Evolutionary conservation across 2,113 vertebrate genomes (phyloP), one percentile per base, ranked within the genome.

Genomic region (Lophochroa leadbeateri): DNA sequence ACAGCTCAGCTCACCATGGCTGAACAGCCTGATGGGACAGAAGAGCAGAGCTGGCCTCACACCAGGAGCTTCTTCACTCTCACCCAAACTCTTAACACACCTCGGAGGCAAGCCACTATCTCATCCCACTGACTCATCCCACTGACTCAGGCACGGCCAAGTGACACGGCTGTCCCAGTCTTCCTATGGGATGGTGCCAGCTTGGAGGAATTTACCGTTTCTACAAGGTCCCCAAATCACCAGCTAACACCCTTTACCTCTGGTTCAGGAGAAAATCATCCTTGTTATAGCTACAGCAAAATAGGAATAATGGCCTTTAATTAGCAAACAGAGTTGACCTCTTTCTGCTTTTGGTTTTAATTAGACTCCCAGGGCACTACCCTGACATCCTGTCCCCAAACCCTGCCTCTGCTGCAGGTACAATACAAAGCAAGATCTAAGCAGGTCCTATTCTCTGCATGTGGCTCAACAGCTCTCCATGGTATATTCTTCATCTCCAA

Each of bases 401-500:
- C 2, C 6, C 28, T 58, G 13, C 19, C 1, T 0, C 44, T 84
- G 69, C 18, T 71, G 68, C 1, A 2, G 60, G 50, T 17, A 25
- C 5, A 43, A 39, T 4, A 29, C 23, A 93, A 86, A 64, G 33
- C 49, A 75, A 89, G 39, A 37, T 28, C 77, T 29, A 44, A 90
- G 60, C 70, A 64, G 63, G 9, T 75, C 39, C 41, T 33, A 27
- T 47, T 75, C 78, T 94, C 92, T 83, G 47, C 53, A 70, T 28
- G 57, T 67, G 61, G 93, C 84, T 95, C 78, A 74, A 65, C 49
- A 93, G 69, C 72, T 74, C 69, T 95, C 52, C 44, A 67, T 86
- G 67, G 81, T 95, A 92, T 41, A 96, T 92, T 75, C 89, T 93
- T 95, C 82, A 96, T 82, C 72, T 92, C 74, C 90, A 88, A 63